Evolutionary conservation across 2,888 invertebrate species (phyloP).

Genomic region (Peribatodes rhomboidaria): DNA sequence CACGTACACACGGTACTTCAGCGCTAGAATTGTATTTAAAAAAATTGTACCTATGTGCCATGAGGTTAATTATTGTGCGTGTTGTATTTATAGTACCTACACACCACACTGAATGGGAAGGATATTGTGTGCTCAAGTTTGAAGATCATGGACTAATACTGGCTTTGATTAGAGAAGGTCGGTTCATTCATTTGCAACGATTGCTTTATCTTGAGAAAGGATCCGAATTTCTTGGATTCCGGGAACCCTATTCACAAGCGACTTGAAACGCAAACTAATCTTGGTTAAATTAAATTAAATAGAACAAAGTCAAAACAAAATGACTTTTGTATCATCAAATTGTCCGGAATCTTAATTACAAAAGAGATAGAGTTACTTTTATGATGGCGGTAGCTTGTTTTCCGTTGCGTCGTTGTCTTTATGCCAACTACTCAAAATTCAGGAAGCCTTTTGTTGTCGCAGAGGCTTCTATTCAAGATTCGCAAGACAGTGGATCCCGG

Average conservation of each 20-base stretch:
- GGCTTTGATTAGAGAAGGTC: conserved; percentile 9
- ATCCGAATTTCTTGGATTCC: conserved; percentile 11
- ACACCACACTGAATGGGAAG: neutral
- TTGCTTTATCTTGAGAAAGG: conserved; percentile 4
- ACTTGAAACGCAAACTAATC: conserved; percentile 38
- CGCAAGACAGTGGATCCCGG: conserved; percentile 70
- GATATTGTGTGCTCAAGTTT: neutral
- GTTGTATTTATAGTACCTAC: no score
- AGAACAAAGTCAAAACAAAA: conserved; percentile 52
- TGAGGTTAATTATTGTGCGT: no score
- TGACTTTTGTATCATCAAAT: conserved; percentile 51
- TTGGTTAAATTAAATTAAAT: conserved; percentile 48
- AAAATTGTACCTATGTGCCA: no score
- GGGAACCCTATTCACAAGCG: conserved; percentile 32
- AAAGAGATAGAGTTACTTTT: conserved; percentile 62
- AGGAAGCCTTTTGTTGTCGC: conserved; percentile 74
- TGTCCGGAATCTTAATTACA: conserved; percentile 59
- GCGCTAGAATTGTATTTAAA: no score
- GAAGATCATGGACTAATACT: neutral
- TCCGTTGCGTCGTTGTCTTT: conserved; percentile 58
- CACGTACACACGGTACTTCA: no score
- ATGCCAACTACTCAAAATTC: conserved; percentile 75
- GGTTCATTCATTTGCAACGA: conserved; percentile 12
- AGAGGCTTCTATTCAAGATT: conserved; percentile 74
- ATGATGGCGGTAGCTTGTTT: conserved; percentile 55